A percentile compares a stretch with the other conserved stretches of the same genome.
Conservation (phyloP, 1,140 invertebrate species). For the Megalopta genalis region DNA sequence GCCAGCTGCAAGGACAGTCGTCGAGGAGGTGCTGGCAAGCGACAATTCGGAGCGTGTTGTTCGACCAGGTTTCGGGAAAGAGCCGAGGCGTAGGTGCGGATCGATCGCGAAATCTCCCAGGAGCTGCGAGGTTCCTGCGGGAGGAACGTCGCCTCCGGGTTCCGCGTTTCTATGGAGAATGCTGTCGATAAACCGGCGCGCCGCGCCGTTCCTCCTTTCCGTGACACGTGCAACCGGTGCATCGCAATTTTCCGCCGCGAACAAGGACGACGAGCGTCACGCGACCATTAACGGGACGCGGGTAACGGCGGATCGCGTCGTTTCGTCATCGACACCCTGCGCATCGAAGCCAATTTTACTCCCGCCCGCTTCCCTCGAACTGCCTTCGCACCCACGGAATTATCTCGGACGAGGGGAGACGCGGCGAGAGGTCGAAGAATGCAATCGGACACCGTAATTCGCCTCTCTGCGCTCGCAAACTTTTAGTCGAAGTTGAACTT, state of each 20-base stretch:
- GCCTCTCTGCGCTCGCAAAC: no score
- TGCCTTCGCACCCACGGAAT: no score
- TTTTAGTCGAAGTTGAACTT: no score
- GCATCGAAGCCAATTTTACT: not conserved
- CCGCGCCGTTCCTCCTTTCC: not conserved
- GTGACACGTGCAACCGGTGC: not conserved
- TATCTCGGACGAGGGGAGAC: no score
- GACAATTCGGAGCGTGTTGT: not conserved
- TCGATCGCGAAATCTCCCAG: conserved; percentile 3
- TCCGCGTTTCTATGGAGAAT: not conserved
- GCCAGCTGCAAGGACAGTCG: no score
- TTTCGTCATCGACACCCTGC: not conserved
- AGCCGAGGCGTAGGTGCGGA: not conserved
- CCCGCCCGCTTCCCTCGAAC: no score
- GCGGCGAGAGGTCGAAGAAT: no score
- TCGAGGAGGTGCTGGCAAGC: not conserved
- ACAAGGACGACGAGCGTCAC: not conserved
- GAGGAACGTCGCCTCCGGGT: not conserved
- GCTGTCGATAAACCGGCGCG: not conserved
- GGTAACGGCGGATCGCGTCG: not conserved
- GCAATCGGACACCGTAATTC: no score
- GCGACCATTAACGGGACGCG: not conserved
- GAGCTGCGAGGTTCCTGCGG: not conserved
- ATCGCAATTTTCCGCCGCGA: not conserved
- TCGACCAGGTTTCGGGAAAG: not conserved